Evolutionary conservation across 2,797 vertebrate species (phyloP).

Genomic region (Anableps anableps): DNA sequence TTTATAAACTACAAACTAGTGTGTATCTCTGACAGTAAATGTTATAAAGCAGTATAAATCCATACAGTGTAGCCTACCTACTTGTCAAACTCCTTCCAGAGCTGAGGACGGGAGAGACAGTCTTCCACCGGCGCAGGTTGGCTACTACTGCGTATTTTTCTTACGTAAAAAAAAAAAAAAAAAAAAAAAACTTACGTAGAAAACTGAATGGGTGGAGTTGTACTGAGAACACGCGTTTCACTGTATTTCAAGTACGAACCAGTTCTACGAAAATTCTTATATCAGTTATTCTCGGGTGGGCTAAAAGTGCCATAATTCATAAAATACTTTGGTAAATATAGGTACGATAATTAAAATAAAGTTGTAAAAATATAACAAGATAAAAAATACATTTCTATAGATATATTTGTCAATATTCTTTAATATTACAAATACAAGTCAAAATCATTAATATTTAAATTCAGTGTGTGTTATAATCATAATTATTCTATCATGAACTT

Average conservation of each 20-base stretch:
- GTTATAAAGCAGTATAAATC: not conserved
- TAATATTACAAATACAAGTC: not conserved
- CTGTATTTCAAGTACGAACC: too few relatives aligned
- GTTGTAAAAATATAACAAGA: not conserved
- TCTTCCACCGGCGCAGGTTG: not conserved
- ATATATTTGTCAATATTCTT: not conserved
- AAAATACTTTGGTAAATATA: not conserved
- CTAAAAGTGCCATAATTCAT: not conserved
- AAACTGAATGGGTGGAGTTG: slow-evolving; percentile 29
- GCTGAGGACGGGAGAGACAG: not conserved
- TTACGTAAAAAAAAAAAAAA: slow-evolving; percentile 27
- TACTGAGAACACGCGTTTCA: not conserved
- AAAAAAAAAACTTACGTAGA: not conserved
- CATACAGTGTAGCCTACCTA: not conserved
- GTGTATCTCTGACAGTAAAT: not conserved
- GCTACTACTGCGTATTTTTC: not conserved
- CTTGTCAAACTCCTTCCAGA: slow-evolving; percentile 6
- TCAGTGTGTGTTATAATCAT: too few relatives aligned
- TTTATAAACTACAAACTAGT: too few relatives aligned
- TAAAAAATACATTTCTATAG: not conserved
- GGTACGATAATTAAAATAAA: not conserved
- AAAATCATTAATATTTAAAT: not conserved
- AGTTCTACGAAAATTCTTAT: too few relatives aligned
- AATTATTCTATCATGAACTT: not conserved
- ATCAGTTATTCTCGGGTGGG: not conserved